Evolutionary conservation across 2,797 vertebrate genomes (phyloP).

Genomic region (Gymnothorax javanicus): DNA sequence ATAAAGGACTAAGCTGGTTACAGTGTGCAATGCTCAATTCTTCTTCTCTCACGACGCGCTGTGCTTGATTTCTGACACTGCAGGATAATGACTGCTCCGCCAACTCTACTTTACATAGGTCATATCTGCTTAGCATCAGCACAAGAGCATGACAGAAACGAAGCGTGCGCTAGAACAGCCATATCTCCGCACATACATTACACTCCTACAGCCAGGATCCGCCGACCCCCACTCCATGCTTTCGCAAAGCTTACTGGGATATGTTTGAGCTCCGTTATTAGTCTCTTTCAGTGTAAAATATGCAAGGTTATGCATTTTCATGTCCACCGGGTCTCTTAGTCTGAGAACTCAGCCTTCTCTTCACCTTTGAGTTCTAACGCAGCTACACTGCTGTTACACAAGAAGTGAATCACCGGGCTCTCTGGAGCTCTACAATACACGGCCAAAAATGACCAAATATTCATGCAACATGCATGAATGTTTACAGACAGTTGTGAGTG

Average conservation of each 20-base stretch:
- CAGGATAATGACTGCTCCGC: neutral
- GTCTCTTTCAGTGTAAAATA: conserved; percentile 60
- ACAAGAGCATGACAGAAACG: neutral
- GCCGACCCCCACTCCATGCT: conserved; percentile 53
- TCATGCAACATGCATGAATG: neutral
- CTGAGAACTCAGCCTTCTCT: neutral
- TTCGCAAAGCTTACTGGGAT: conserved; percentile 58
- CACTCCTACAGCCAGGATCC: conserved; percentile 44
- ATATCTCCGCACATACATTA: conserved; percentile 38
- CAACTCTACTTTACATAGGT: conserved; percentile 16
- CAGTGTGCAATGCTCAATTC: neutral
- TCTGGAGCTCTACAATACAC: neutral
- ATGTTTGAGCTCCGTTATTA: conserved; percentile 59
- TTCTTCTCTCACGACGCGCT: conserved; percentile 23
- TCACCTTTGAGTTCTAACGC: neutral
- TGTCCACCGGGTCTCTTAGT: neutral
- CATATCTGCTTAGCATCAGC: conserved; percentile 27
- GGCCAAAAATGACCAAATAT: neutral
- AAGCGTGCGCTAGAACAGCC: neutral
- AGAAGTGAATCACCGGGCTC: conserved; percentile 56
- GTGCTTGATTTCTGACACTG: conserved; percentile 17
- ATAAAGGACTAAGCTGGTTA: neutral
- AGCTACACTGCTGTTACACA: conserved; percentile 45
- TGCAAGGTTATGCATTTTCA: conserved; percentile 29
- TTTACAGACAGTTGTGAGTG: neutral